Conservation (phyloP, 2,113 vertebrate genomes). For the Hemiprocne comata region DNA sequence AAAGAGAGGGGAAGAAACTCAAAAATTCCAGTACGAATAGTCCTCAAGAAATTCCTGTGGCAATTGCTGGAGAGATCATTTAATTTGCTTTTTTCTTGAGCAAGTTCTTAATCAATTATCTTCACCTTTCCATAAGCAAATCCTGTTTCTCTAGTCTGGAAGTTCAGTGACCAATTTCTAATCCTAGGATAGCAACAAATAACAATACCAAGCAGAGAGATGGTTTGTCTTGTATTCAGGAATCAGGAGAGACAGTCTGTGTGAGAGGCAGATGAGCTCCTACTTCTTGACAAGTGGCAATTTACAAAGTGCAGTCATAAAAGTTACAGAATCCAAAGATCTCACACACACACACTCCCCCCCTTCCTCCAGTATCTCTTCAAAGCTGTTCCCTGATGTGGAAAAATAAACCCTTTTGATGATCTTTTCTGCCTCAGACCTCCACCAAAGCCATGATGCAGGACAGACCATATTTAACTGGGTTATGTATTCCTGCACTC, state of each 20-base stretch:
- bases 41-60: not conserved
- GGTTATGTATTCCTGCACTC: not conserved
- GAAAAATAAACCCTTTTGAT: not conserved
- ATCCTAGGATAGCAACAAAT: not conserved
- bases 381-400: not conserved
- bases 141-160: not conserved
- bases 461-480: not conserved
- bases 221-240: accelerated
- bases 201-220: not conserved
- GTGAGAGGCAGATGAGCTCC: not conserved
- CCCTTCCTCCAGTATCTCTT: not conserved
- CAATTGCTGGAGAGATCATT: not conserved
- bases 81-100: not conserved
- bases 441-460: not conserved
- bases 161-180: not conserved
- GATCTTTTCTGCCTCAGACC: not conserved
- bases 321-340: not conserved
- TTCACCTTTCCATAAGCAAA: not conserved
- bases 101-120: too few relatives aligned
- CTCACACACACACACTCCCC: accelerated
- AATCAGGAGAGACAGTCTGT: not conserved
- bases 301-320: not conserved
- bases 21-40: not conserved
- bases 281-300: not conserved
- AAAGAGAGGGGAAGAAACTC: not conserved